Evolutionary conservation across 2,888 invertebrate genomes (phyloP).

Genomic region (Eupithecia vulgata): DNA sequence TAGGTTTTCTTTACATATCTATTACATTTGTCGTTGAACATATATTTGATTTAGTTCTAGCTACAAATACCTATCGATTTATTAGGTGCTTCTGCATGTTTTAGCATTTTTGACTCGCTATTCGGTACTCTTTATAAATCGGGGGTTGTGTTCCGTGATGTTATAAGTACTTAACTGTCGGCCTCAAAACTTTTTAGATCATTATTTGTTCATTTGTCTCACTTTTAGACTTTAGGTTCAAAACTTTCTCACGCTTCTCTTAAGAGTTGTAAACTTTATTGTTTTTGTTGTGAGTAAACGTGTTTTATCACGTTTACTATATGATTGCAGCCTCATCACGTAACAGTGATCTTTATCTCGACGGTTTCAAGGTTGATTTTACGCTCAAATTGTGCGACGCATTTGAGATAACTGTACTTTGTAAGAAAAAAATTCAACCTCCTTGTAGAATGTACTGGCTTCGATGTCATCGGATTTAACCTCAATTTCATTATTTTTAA

Average conservation of each 20-base stretch:
- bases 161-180: neutral
- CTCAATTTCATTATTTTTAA: neutral
- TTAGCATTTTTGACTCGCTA: too few relatives aligned
- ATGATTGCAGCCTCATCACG: slow-evolving; percentile 28
- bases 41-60: too few relatives aligned
- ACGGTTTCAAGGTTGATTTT: slow-evolving; percentile 21
- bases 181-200: neutral
- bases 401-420: neutral
- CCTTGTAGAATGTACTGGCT: neutral
- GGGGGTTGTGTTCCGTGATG: neutral
- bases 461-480: slow-evolving; percentile 13
- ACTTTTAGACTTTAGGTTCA: neutral
- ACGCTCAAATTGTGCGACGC: slow-evolving; percentile 20
- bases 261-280: slow-evolving; percentile 5
- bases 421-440: neutral
- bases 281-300: slow-evolving; percentile 7
- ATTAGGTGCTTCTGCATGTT: too few relatives aligned
- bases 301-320: slow-evolving; percentile 3
- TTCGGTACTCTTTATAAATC: neutral
- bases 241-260: neutral
- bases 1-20: too few relatives aligned
- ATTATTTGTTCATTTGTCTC: neutral
- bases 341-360: slow-evolving; percentile 23
- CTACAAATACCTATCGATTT: too few relatives aligned
- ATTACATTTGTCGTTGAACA: too few relatives aligned